Conservation (phyloP, 2,797 vertebrate genomes). For the Emydoidea blandingii region DNA sequence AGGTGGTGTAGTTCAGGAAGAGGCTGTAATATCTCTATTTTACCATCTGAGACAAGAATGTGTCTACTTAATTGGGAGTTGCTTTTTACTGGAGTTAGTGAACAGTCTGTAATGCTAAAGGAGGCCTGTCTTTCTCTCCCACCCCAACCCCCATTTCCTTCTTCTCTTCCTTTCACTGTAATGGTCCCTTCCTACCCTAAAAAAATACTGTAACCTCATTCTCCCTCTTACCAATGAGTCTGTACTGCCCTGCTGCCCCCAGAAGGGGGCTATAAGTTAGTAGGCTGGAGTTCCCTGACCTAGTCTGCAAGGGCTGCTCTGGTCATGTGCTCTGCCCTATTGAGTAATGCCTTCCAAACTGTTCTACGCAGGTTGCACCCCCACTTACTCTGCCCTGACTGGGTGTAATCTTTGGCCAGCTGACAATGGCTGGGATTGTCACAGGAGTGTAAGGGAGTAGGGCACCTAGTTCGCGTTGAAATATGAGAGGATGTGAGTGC, state of each 20-base stretch:
- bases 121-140: background rate
- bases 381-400: background rate
- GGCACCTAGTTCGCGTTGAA: background rate
- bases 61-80: background rate
- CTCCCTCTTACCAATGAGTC: background rate
- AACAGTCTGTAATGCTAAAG: background rate
- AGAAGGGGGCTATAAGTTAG: background rate
- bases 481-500: background rate
- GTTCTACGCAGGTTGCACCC: background rate
- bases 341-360: background rate
- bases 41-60: background rate
- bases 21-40: background rate
- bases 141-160: background rate
- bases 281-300: background rate
- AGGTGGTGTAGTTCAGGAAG: background rate
- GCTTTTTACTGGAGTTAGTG: background rate
- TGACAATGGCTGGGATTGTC: background rate
- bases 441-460: background rate
- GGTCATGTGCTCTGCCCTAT: background rate
- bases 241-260: background rate
- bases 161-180: background rate
- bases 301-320: background rate
- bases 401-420: background rate
- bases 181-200: background rate
- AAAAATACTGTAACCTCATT: background rate